These are phyloP conservation scores for Lasioglossum malachurum DNA, from an alignment of 2,888 invertebrate species.

Conservation along the genomic window DNA sequence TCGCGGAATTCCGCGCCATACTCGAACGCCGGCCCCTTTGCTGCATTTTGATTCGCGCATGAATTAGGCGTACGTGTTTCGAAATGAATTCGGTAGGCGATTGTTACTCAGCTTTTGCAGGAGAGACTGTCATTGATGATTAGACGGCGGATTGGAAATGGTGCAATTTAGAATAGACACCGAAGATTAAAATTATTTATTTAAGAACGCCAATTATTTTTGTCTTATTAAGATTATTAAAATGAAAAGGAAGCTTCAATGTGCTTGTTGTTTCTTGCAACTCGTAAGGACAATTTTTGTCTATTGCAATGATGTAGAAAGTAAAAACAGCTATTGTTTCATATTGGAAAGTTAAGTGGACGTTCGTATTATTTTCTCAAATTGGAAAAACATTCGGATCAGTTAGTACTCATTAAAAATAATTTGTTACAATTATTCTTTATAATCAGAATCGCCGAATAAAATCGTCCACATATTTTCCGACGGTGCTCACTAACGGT, in stretches of 20 bases:
- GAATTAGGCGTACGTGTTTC: neutral
- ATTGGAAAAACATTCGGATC: neutral
- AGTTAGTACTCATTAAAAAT: neutral
- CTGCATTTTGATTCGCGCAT: neutral
- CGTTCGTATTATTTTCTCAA: neutral
- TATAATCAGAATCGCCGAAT: neutral
- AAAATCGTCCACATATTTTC: too few species aligned
- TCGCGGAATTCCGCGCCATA: conserved; percentile 1
- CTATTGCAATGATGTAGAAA: too few species aligned
- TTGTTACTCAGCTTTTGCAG: neutral
- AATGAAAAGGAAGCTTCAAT: too few species aligned
- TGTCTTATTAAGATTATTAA: too few species aligned
- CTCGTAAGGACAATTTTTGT: too few species aligned
- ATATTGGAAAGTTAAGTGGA: neutral
- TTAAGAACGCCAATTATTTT: too few species aligned
- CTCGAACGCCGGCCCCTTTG: neutral
- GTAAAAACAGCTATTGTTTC: neutral
- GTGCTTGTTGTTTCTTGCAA: too few species aligned
- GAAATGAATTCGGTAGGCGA: neutral
- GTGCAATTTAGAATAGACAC: too few species aligned
- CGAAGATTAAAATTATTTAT: too few species aligned
- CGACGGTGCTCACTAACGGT: too few species aligned
- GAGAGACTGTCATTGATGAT: neutral
- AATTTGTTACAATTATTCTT: neutral
- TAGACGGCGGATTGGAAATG: too few species aligned